These are phyloP conservation scores for Mixornis gularis DNA, from an alignment of 2,113 vertebrate genomes.

Conservation along the genomic window DNA sequence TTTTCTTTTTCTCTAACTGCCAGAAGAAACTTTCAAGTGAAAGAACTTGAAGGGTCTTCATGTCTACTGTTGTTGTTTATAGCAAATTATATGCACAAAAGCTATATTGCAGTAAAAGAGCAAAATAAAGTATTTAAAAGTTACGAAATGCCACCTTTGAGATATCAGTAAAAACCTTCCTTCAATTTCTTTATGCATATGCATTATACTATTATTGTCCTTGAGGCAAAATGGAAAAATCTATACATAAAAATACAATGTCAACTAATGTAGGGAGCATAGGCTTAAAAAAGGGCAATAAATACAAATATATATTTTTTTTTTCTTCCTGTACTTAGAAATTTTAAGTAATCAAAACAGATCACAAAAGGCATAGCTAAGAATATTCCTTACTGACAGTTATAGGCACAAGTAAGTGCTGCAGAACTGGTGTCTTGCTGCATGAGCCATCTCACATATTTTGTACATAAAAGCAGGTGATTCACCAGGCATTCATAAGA, in stretches of 20 bases:
- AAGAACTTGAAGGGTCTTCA: not conserved
- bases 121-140: not conserved
- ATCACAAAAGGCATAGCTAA: not conserved
- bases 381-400: not conserved
- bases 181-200: not conserved
- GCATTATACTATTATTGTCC: not conserved
- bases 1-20: not conserved
- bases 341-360: not conserved
- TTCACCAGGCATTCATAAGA: not conserved
- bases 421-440: not conserved
- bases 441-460: not conserved
- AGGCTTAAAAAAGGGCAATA: not conserved
- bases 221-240: not conserved
- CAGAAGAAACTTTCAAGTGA: constrained; percentile 1
- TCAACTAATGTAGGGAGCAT: not conserved
- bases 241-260: not conserved
- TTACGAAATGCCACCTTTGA: not conserved
- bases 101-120: not conserved
- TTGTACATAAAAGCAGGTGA: not conserved
- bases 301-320: not conserved
- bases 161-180: not conserved
- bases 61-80: not conserved
- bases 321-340: not conserved
- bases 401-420: not conserved
- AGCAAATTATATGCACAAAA: not conserved